These are phyloP conservation scores for Stegostoma tigrinum DNA, from an alignment of 2,113 vertebrate genomes.

Conservation along the genomic window DNA sequence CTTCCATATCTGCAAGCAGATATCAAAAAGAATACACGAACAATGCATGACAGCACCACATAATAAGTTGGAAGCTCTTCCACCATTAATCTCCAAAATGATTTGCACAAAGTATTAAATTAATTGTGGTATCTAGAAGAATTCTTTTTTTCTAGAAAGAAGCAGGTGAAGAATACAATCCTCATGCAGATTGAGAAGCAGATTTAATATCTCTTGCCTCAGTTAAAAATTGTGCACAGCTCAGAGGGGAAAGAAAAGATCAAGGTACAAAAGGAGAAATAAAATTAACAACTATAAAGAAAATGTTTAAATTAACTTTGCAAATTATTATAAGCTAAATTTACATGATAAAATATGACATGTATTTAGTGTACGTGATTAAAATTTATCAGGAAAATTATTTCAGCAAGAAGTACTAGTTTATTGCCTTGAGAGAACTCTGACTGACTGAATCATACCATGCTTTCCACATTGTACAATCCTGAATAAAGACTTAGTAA, in stretches of 20 bases:
- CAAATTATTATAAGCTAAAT: background rate
- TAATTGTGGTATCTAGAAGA: background rate
- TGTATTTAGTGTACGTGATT: background rate
- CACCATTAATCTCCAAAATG: too few species aligned
- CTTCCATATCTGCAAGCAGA: background rate
- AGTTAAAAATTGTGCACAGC: background rate
- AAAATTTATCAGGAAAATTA: background rate
- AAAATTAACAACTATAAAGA: background rate
- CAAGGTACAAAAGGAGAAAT: background rate
- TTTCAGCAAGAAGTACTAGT: too few species aligned
- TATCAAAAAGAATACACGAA: background rate
- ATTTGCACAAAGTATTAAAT: background rate
- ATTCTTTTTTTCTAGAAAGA: background rate
- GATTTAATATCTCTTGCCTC: too few species aligned
- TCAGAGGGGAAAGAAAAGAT: background rate
- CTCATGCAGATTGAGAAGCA: background rate
- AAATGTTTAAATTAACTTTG: background rate
- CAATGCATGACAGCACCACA: too few species aligned
- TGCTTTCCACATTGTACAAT: background rate
- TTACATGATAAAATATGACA: background rate
- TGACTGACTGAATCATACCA: background rate
- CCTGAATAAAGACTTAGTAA: background rate
- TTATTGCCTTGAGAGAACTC: background rate
- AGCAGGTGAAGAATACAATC: background rate
- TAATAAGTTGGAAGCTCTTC: background rate